Evolutionary conservation across 1,140 invertebrate genomes (phyloP).

Genomic region (Gryllus bimaculatus): DNA sequence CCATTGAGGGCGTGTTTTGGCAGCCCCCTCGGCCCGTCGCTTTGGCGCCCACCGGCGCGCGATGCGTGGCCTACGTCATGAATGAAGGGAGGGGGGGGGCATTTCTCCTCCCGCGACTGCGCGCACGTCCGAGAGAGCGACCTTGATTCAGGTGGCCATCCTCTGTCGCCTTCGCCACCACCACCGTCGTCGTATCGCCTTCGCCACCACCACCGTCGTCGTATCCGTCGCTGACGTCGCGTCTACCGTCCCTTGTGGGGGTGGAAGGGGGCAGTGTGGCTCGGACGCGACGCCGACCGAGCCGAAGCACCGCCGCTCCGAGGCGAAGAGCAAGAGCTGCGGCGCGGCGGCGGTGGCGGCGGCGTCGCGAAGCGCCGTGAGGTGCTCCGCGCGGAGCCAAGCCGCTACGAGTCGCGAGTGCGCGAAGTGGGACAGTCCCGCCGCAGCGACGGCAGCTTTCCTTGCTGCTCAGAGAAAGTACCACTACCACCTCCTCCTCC

Average conservation of each 20-base stretch:
- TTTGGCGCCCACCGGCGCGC: neutral
- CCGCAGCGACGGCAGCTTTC: neutral
- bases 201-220: neutral
- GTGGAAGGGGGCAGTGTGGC: too few species aligned
- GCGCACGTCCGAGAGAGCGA: neutral
- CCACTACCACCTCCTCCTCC: neutral
- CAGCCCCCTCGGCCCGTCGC: neutral
- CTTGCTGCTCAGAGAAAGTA: conserved; percentile 3
- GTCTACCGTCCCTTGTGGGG: neutral
- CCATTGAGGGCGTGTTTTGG: neutral
- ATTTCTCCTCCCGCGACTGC: neutral
- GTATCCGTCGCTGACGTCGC: neutral
- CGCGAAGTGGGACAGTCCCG: neutral
- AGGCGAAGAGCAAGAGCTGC: neutral
- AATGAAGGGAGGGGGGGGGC: too few species aligned
- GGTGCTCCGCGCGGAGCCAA: too few species aligned
- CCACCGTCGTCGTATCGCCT: neutral
- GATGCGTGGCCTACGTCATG: neutral
- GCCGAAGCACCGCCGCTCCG: too few species aligned
- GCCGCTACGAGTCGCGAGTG: too few species aligned
- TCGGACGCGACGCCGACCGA: too few species aligned
- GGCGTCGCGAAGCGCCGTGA: neutral
- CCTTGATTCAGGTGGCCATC: neutral
- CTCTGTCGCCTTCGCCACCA: too few species aligned
- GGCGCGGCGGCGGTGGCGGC: too few species aligned